Conservation (phyloP, 2,113 vertebrate genomes). For the Chamaetylas fuelleborni region DNA sequence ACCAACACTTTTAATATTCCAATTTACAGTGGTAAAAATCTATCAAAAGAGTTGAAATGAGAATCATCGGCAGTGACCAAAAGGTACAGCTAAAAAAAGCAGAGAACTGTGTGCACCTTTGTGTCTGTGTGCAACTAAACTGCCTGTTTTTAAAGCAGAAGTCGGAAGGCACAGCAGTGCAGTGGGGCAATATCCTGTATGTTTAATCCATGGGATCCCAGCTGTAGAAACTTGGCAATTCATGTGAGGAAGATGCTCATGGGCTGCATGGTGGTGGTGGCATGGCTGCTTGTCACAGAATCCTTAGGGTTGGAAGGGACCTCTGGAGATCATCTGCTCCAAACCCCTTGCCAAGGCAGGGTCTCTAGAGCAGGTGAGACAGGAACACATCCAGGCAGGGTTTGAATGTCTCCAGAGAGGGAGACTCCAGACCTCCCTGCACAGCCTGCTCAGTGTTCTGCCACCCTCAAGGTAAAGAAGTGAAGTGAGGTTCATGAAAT, state of each 20-base stretch:
- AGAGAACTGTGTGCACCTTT: accelerated
- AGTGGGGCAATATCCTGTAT: background rate
- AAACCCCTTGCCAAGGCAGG: background rate
- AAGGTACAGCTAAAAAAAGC: background rate
- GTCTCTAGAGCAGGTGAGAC: background rate
- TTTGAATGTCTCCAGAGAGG: background rate
- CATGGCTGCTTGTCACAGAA: background rate
- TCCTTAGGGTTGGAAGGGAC: background rate
- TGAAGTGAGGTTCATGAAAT: too few species aligned
- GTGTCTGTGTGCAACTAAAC: accelerated
- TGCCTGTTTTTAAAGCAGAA: background rate
- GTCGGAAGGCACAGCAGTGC: accelerated
- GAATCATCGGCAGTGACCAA: background rate
- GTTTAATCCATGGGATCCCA: background rate
- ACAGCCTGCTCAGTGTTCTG: background rate
- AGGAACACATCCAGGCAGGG: background rate
- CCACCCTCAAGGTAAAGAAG: too few species aligned
- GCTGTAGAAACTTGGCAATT: too few species aligned
- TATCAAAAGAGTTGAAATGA: background rate
- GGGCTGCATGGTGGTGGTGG: accelerated
- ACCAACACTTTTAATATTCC: background rate
- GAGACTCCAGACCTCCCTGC: too few species aligned
- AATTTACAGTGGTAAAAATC: background rate
- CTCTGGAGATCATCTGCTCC: background rate
- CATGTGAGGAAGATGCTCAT: accelerated